Evolutionary conservation across 2,888 invertebrate species (phyloP), one percentile per base, ranked within the genome.

Genomic region (Esperia sulphurella): DNA sequence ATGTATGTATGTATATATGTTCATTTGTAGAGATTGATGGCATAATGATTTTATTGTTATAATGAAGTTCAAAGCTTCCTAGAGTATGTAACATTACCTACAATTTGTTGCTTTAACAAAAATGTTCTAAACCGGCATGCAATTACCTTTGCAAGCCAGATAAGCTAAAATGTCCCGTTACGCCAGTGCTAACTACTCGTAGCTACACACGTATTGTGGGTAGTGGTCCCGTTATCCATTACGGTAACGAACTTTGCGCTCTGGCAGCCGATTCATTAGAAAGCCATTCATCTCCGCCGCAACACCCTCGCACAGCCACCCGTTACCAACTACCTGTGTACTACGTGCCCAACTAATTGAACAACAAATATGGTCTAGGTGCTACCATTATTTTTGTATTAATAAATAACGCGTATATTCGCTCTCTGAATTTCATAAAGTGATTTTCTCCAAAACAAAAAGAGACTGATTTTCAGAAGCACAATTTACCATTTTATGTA

Each of bases 261-360:
- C 58, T 57, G 63, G 59, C 67, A 59, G 65, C 68, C 71, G 77
- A 75, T 83, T 81, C 80, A 83, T 83, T 83, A 82, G 80, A 77
- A 81, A 80, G 65, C 75, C 75, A 82, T 83, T 80, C 81, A 79
- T 80, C 74, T 70, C 67, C 52, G 43, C 55, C 56, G 50, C 47
- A 53, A 12, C 46, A 13, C 14, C 42, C 41, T 35, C 9, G 37
- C 39, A 12, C 46, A 13, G 30, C 42, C 41, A 39, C 9, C 41
- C 39, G 46, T 47, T 39, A 39, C 45, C 9, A 8, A 12, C 39
- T 14, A 31, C 30, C 10, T 13, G 39, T 45, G 14, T 14, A 10
- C 39, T 29, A 9, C 35, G 42, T 42, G 35, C 41, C 3, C 10
- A n/a, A 40, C 45, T 40, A 40, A 41, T 33, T 40, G 41, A 31